Evolutionary conservation across 2,113 vertebrate genomes (phyloP).

Genomic region (Acrocephalus arundinaceus): DNA sequence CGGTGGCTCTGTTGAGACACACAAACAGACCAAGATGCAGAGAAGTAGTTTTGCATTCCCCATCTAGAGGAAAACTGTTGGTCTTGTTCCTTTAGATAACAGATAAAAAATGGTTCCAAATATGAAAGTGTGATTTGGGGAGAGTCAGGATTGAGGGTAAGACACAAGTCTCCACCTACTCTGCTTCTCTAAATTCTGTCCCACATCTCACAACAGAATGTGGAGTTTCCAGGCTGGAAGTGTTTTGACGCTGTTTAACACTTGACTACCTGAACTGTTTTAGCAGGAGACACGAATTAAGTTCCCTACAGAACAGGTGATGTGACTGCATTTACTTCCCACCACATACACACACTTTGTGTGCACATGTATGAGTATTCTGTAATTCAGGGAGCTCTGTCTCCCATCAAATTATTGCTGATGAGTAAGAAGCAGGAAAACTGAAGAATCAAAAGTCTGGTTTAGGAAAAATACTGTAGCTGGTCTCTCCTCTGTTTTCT

Average conservation of each 20-base stretch:
- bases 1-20: accelerated
- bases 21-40: not conserved
- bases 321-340: not conserved
- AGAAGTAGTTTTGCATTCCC: not conserved
- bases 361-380: not conserved
- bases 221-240: not conserved
- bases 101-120: not conserved
- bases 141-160: not conserved
- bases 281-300: not conserved
- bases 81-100: not conserved
- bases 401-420: not conserved
- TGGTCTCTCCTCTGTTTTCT: not conserved
- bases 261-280: not conserved
- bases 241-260: not conserved
- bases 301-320: not conserved
- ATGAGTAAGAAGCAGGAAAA: not conserved
- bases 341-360: not conserved
- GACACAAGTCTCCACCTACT: not conserved
- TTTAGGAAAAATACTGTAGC: not conserved
- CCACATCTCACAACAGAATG: not conserved
- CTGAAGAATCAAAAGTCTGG: not conserved
- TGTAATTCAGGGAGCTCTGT: not conserved
- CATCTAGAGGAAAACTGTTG: not conserved
- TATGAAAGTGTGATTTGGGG: not conserved
- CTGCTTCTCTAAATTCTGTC: not conserved